Conservation (phyloP, 1,140 invertebrate species). For the Drosophila pachea region DNA sequence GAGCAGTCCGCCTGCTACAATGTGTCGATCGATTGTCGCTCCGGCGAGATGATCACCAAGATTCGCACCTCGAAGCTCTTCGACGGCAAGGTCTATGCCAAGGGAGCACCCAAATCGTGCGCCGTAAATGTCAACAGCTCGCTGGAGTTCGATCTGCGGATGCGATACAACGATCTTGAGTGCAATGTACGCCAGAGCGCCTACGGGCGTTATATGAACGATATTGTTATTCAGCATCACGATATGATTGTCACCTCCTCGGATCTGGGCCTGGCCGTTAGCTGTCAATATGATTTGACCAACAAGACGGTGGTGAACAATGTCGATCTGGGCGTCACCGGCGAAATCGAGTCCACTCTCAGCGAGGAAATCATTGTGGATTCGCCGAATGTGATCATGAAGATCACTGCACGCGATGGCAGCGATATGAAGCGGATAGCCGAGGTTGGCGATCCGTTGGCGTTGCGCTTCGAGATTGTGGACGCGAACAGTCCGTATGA, state of each 20-base stretch:
- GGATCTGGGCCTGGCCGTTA: conserved; percentile 94
- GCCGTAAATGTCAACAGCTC: conserved; percentile 91
- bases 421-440: conserved; percentile 88
- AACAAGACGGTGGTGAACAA: conserved; percentile 96
- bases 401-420: conserved; percentile 89
- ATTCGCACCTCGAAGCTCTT: conserved; percentile 95
- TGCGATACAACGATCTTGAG: conserved; percentile 94
- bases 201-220: conserved; percentile 90
- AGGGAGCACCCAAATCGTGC: conserved; percentile 94
- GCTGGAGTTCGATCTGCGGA: conserved; percentile 91
- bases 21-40: conserved; percentile 93
- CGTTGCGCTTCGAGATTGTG: conserved; percentile 93
- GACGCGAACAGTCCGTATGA: conserved; percentile 95
- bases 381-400: conserved; percentile 96
- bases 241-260: conserved; percentile 96
- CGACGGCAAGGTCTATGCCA: conserved; percentile 96
- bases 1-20: conserved; percentile 96
- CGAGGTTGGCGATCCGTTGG: conserved; percentile 93
- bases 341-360: conserved; percentile 88
- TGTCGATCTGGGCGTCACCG: conserved; percentile 92
- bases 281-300: conserved; percentile 94
- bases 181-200: conserved; percentile 93
- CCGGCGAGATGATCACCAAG: conserved; percentile 94
- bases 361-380: conserved; percentile 92
- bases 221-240: conserved; percentile 95